These are phyloP conservation scores for Pseudopipra pipra DNA, from an alignment of 2,113 vertebrate species.

Conservation along the genomic window DNA sequence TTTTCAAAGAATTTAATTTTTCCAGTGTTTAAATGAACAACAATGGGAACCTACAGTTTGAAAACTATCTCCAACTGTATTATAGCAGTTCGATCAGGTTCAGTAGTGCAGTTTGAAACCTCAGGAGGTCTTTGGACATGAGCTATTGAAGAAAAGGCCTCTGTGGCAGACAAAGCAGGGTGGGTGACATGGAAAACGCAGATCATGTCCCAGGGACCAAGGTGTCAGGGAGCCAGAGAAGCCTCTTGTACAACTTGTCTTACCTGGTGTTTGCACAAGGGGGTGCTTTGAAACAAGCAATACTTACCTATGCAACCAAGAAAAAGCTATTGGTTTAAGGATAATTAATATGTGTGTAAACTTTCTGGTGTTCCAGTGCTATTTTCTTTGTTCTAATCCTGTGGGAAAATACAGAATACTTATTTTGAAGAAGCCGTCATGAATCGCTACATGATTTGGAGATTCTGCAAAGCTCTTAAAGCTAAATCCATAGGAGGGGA, in stretches of 20 bases:
- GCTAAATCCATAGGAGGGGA: not conserved
- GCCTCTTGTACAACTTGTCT: not conserved
- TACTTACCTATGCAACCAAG: not conserved
- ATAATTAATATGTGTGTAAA: not conserved
- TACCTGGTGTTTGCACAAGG: constrained; percentile 39
- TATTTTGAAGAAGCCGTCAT: constrained; percentile 15
- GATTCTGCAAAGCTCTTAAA: not conserved
- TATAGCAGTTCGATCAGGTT: not conserved
- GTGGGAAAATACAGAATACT: not conserved
- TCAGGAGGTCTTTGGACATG: not conserved
- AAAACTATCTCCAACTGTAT: not conserved
- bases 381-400: not conserved
- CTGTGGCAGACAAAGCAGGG: not conserved
- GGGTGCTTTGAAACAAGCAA: constrained; percentile 51
- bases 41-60: not conserved
- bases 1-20: not conserved
- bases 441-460: not conserved
- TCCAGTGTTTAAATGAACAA: not conserved
- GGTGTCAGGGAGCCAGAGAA: not conserved
- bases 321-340: not conserved
- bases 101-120: not conserved
- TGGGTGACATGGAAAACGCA: not conserved
- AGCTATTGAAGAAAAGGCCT: not conserved
- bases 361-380: not conserved
- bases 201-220: not conserved